These are phyloP conservation scores for Diadegma fenestrale DNA, from an alignment of 2,888 invertebrate genomes.

Conservation along the genomic window DNA sequence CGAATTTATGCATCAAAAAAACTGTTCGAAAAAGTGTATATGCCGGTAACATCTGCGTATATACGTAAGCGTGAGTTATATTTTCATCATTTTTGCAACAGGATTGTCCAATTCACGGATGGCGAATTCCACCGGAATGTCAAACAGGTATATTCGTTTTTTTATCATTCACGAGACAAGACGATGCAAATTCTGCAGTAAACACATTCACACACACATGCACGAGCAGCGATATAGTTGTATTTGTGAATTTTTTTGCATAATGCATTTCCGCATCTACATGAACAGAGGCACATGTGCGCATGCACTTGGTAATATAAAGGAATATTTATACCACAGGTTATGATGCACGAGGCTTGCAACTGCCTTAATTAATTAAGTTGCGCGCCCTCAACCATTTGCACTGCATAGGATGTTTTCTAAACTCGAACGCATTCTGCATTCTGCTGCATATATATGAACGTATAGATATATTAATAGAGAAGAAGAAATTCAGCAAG, in stretches of 20 bases:
- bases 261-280: constrained; percentile 29
- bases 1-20: neutral
- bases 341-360: constrained; percentile 56
- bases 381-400: constrained; percentile 76
- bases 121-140: neutral
- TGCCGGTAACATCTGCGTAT: neutral
- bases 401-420: constrained; percentile 72
- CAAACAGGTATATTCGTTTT: neutral
- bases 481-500: constrained; percentile 30
- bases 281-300: constrained; percentile 3
- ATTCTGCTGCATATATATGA: constrained; percentile 72
- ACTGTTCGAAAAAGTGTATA: neutral
- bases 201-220: constrained; percentile 1
- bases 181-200: constrained; percentile 32
- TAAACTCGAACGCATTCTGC: constrained; percentile 63
- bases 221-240: neutral
- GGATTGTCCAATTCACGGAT: constrained; percentile 10
- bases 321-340: constrained; percentile 54
- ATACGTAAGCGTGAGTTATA: neutral
- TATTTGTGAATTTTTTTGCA: neutral
- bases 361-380: constrained; percentile 79
- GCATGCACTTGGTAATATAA: constrained; percentile 16
- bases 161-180: constrained; percentile 9
- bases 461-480: constrained; percentile 32
- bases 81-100: neutral